These are phyloP conservation scores for Augochlora pura DNA, from an alignment of 1,140 invertebrate species.

Conservation along the genomic window DNA sequence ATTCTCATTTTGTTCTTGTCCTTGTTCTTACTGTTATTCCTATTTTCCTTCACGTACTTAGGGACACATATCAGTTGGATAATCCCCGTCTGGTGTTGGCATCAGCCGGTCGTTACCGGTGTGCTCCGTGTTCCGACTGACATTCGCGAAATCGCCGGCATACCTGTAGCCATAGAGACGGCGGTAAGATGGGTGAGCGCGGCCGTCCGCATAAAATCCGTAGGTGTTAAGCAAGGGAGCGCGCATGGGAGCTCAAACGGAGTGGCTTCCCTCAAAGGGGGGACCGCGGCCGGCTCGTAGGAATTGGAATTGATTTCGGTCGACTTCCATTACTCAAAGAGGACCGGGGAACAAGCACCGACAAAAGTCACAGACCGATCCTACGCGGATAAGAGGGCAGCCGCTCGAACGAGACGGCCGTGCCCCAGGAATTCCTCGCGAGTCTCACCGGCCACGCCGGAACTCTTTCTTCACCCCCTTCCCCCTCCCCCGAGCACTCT, in stretches of 20 bases:
- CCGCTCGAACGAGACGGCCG: constrained; percentile 51
- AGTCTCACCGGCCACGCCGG: constrained; percentile 68
- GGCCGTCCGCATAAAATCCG: constrained; percentile 43
- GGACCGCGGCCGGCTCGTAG: constrained; percentile 55
- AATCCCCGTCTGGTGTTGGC: background rate
- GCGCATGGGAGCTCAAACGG: constrained; percentile 39
- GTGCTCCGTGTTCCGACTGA: background rate
- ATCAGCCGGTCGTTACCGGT: constrained; percentile 9
- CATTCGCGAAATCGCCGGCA: constrained; percentile 42
- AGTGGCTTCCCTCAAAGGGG: constrained; percentile 40
- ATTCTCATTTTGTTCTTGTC: no score
- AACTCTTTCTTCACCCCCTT: constrained; percentile 32
- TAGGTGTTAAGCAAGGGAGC: constrained; percentile 57
- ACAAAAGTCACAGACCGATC: constrained; percentile 73
- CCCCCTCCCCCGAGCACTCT: no score
- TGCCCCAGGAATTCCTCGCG: constrained; percentile 70
- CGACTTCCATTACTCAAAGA: constrained; percentile 74
- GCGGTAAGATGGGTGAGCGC: constrained; percentile 8
- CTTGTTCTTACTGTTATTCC: no score
- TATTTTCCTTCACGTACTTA: no score
- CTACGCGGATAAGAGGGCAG: constrained; percentile 67
- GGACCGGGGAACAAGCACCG: constrained; percentile 66
- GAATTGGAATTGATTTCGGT: constrained; percentile 75
- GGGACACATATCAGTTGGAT: background rate
- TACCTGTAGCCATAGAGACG: background rate